Percentiles rank a stretch among this genome's conserved stretches.
Evolutionary conservation across 2,797 vertebrate genomes (phyloP).

Genomic region (Pseudomugil gertrudae): DNA sequence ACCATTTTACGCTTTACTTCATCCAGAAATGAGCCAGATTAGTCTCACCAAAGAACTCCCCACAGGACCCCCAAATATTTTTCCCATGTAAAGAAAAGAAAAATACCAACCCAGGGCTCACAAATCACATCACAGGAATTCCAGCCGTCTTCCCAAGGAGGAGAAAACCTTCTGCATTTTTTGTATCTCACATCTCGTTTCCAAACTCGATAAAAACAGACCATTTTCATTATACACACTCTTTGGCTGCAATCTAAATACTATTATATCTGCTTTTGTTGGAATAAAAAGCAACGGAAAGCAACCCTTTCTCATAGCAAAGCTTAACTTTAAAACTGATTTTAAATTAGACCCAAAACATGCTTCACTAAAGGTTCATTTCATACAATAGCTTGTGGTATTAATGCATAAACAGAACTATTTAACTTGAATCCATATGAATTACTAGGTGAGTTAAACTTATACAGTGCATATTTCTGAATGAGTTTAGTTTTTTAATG

Average conservation of each 20-base stretch:
- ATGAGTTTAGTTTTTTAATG: background rate
- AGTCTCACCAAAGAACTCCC: background rate
- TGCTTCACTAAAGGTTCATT: conserved; percentile 25
- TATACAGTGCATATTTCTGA: background rate
- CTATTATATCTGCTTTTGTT: conserved; percentile 9
- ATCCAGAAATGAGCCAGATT: background rate
- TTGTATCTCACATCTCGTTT: conserved; percentile 18
- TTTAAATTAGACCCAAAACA: conserved; percentile 21
- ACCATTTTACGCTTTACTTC: background rate
- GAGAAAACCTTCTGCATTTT: background rate
- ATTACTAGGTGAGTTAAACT: background rate
- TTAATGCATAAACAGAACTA: conserved; percentile 45
- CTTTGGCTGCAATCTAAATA: background rate
- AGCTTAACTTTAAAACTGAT: conserved; percentile 20
- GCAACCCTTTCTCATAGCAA: conserved; percentile 16
- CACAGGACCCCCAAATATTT: background rate
- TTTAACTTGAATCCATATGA: too few relatives aligned
- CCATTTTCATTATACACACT: conserved; percentile 21
- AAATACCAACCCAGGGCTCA: conserved; percentile 11
- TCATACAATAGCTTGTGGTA: conserved; percentile 26
- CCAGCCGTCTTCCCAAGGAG: background rate
- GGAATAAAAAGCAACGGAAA: background rate
- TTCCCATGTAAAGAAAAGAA: conserved; percentile 25
- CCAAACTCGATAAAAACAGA: conserved; percentile 24
- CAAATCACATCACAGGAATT: conserved; percentile 11